phyloP scores from a whole-genome alignment of 1,140 invertebrate species.

The Pseudomyrmex flavicornis region DNA sequence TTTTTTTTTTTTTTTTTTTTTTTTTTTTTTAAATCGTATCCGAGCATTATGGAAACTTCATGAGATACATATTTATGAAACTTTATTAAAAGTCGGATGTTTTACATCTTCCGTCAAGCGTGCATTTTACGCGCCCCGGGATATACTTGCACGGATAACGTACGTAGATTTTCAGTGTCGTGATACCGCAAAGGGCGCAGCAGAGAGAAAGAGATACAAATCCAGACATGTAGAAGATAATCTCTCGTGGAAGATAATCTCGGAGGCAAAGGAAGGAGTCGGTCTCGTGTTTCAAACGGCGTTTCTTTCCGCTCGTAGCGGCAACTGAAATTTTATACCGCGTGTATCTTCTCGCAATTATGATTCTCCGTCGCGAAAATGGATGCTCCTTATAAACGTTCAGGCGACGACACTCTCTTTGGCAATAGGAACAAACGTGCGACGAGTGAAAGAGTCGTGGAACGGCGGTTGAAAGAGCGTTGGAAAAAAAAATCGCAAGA shows the following conservation, averaged over 20 bases:
- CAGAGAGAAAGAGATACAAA: conserved; percentile 45
- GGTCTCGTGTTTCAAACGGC: conserved; percentile 48
- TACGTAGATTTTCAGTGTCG: conserved; percentile 44
- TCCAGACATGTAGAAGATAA: conserved; percentile 50
- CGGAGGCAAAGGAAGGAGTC: conserved; percentile 52
- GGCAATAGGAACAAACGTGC: conserved; percentile 34
- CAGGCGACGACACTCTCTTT: conserved; percentile 18
- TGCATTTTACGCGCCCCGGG: conserved; percentile 37
- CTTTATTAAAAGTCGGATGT: conserved; percentile 58
- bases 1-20: no score
- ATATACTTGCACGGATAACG: conserved; percentile 31
- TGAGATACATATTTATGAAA: conserved; percentile 38
- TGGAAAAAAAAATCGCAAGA: conserved; percentile 30
- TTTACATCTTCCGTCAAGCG: conserved; percentile 42
- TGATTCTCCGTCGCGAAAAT: conserved; percentile 60
- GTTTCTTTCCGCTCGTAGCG: conserved; percentile 46
- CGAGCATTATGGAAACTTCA: conserved; percentile 27
- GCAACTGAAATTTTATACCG: conserved; percentile 59
- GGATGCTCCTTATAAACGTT: conserved; percentile 39
- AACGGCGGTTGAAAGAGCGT: not conserved
- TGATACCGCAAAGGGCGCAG: conserved; percentile 34
- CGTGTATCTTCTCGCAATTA: conserved; percentile 58
- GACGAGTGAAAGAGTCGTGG: conserved; percentile 6
- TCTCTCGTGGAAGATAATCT: conserved; percentile 51
- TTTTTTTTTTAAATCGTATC: no score